Base-by-base conservation (phyloP, 2,888 invertebrate species). In the Chalcosyrphus nemorum region DNA sequence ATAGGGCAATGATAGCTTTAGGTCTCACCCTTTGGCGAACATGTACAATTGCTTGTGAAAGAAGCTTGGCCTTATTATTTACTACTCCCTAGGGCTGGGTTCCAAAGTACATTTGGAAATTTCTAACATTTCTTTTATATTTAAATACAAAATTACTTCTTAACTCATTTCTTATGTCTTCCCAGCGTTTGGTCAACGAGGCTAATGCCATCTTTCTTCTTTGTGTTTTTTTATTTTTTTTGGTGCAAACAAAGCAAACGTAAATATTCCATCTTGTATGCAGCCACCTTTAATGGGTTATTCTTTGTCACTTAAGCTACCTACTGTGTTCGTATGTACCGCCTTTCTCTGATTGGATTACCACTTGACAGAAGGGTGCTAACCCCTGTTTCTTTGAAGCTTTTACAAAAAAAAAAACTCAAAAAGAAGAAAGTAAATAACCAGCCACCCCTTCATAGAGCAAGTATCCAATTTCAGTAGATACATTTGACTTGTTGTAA, bases 301-400 rank as follows among this genome's bases (percentile, higher is more conserved):
- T 38, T 57, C 57, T 57, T 21, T 35, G 32, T 38, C 57, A 38
- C 17, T 27, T 38, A 17, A 11, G 11, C 17, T 21, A 45, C 17
- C 45, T 45, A 2, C 17, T 35, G 19, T 35, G 17, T 9, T 9
- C 2, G 21, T 41, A 13, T 41, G 38, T 66, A 35, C 52, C 65
- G 50, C 65, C 50, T 19, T 19, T 35, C 61, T 35, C 59, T 77
- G 81, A 77, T 81, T 75, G 81, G 68, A 81, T 77, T 81, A 77
- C 57, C 71, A 77, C 77, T 71, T 81, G 57, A 77, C 81, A 65
- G 63, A 50, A 81, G 70, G 70, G 76, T 81, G 70, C 71, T 81
- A 65, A 81, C 81, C 81, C 76, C 6, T 63, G 24, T 56, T 57
- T 50, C 38, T 63, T 54, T 54, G 43, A 27, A 66, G 56, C 63